Evolutionary conservation across 2,888 invertebrate species (phyloP).

Genomic region (Lasius fuliginosus): DNA sequence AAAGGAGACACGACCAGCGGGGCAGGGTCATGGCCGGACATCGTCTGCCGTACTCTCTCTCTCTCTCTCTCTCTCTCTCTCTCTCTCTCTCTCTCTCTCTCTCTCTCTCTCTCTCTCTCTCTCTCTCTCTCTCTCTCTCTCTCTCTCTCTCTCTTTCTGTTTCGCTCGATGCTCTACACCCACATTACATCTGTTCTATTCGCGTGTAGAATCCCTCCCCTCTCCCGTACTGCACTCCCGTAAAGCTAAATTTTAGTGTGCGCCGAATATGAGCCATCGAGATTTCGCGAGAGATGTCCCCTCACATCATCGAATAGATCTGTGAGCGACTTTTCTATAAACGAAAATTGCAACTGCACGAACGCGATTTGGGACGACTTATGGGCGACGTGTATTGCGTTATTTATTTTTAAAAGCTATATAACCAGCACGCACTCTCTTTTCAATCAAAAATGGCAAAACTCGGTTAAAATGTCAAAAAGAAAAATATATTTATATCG

Average conservation of each 20-base stretch:
- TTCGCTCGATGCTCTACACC: conserved; percentile 75
- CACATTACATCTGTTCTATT: conserved; percentile 80
- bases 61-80: conserved; percentile 48
- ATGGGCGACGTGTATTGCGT: not conserved
- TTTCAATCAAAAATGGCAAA: not conserved
- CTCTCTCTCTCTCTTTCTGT: conserved; percentile 65
- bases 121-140: conserved; percentile 77
- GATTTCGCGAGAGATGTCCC: conserved; percentile 72
- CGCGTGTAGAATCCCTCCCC: conserved; percentile 53
- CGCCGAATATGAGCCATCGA: conserved; percentile 77
- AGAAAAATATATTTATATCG: conserved; percentile 15
- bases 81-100: conserved; percentile 43
- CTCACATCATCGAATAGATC: conserved; percentile 51
- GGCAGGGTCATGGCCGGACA: conserved; percentile 86
- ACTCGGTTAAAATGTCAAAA: not conserved
- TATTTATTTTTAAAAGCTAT: not conserved
- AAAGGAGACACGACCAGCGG: conserved; percentile 76
- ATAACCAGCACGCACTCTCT: not conserved
- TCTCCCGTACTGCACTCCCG: conserved; percentile 72
- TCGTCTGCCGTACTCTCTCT: conserved; percentile 82
- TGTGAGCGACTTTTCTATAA: not conserved
- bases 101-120: conserved; percentile 57
- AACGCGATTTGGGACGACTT: not conserved
- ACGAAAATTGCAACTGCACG: not conserved
- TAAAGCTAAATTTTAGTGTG: conserved; percentile 78